Base-by-base conservation (phyloP, 2,113 vertebrate species). In the Dascyllus trimaculatus region DNA sequence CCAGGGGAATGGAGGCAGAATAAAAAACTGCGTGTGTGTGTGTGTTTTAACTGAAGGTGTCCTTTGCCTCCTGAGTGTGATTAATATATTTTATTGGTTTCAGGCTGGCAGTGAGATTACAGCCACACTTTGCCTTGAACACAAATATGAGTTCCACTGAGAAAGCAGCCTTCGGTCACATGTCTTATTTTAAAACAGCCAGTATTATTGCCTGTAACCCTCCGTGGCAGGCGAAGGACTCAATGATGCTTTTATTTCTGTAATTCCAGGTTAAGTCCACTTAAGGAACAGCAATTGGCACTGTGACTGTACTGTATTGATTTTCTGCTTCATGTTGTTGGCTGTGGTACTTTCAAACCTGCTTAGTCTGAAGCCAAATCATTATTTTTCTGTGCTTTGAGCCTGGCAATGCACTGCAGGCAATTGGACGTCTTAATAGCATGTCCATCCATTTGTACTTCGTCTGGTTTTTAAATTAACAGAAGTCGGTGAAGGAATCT, bases 191-290 rank as follows among this genome's bases (percentile, higher is more conserved):
- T 60, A 69, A 85, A 82, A 15, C 24, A 32, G 51, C 24, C 59
- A 64, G 75, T 26, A 53, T 83, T 89, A 68, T 84, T 84, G 79
- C 68, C 26, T 38, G 70, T 65, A 46, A 80, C 56, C 54, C 72
- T 63, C 56, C 1, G 48, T 45, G 46, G 60, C n/a, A 58, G 83
- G 64, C 6, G 19, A n/a, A 73, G 70, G 43, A 87, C 87, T 91
- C 83, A 86, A 88, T 90, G 80, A 80, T 48, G 73, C 71, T 82
- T 84, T 71, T 52, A 78, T 77, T 84, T 78, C 25, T 78, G 59
- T 84, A 79, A 78, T 83, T 93, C 58, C 26, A 75, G 58, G 57
- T 86, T 88, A 69, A 32, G 80, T 83, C 70, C 74, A 82, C 85
- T 92, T 84, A 77, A 79, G 54, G 54, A 74, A 26, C 43, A 51